These are phyloP conservation scores for Myotis planiceps DNA, from an alignment of 2,797 vertebrate genomes.

Conservation along the genomic window DNA sequence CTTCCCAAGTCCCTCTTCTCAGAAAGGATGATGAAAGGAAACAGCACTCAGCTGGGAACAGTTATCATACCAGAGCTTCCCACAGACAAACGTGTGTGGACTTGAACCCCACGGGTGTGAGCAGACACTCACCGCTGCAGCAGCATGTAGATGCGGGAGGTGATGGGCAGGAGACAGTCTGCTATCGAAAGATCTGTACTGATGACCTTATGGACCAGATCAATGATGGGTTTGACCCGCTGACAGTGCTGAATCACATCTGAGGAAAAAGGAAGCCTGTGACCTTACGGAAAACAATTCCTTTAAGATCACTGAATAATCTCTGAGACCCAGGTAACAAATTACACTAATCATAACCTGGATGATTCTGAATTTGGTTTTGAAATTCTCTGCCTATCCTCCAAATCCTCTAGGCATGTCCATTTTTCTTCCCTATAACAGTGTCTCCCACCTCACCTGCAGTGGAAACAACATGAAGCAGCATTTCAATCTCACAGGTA, in stretches of 20 bases:
- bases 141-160: conserved; percentile 98
- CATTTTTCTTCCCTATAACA: not conserved
- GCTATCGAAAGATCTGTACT: conserved; percentile 96
- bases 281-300: not conserved
- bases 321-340: not conserved
- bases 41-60: not conserved
- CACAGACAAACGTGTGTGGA: not conserved
- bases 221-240: conserved; percentile 96
- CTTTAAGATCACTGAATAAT: not conserved
- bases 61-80: not conserved
- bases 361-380: not conserved
- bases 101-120: not conserved
- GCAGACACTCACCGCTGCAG: conserved; percentile 92
- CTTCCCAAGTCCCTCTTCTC: not conserved
- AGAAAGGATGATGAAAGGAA: not conserved
- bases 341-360: not conserved
- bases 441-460: conserved; percentile 90
- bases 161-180: conserved; percentile 96
- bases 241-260: conserved; percentile 96
- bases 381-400: not conserved
- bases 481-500: conserved; percentile 99
- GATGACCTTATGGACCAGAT: conserved; percentile 97
- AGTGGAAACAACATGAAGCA: conserved; percentile 98
- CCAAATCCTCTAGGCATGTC: not conserved
- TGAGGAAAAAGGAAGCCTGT: conserved; percentile 67